Conservation (phyloP, 2,113 vertebrate genomes). For the Epinephelus fuscoguttatus region DNA sequence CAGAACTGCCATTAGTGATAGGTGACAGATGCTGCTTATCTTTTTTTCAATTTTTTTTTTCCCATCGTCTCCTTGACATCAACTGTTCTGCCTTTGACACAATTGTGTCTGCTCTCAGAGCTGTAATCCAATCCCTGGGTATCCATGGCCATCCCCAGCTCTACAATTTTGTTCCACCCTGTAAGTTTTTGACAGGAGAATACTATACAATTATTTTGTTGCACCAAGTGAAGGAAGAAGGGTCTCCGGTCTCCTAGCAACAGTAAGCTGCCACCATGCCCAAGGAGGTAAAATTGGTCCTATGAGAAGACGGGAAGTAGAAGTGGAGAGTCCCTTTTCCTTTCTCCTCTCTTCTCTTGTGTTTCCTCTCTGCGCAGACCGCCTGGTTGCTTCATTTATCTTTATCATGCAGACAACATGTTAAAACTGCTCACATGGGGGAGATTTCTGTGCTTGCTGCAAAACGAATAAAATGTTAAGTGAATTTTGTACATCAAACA, state of each 20-base stretch:
- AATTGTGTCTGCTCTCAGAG: slow-evolving; percentile 38
- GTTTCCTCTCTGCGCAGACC: background rate
- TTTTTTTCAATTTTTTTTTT: background rate
- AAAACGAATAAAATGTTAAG: slow-evolving; percentile 24
- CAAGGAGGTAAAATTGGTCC: slow-evolving; percentile 79
- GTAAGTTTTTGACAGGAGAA: slow-evolving; percentile 80
- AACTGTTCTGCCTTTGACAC: slow-evolving; percentile 46
- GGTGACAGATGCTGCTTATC: background rate
- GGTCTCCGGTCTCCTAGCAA: slow-evolving; percentile 87
- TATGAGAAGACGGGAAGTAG: slow-evolving; percentile 53
- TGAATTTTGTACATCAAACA: slow-evolving; percentile 45
- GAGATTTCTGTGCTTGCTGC: slow-evolving; percentile 13
- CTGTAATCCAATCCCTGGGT: slow-evolving; percentile 53
- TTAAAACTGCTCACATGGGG: slow-evolving; percentile 8
- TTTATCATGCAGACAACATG: background rate
- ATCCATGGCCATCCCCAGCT: slow-evolving; percentile 53
- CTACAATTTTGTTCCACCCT: slow-evolving; percentile 70
- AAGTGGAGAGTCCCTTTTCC: slow-evolving; percentile 36
- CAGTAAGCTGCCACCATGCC: slow-evolving; percentile 79
- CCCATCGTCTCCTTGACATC: slow-evolving; percentile 19
- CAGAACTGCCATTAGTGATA: background rate
- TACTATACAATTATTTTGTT: slow-evolving; percentile 84
- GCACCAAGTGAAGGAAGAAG: slow-evolving; percentile 75
- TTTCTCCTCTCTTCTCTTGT: background rate
- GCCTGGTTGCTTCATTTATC: background rate